phyloP scores from a whole-genome alignment of 2,113 vertebrate species.

The Condylura cristata region DNA sequence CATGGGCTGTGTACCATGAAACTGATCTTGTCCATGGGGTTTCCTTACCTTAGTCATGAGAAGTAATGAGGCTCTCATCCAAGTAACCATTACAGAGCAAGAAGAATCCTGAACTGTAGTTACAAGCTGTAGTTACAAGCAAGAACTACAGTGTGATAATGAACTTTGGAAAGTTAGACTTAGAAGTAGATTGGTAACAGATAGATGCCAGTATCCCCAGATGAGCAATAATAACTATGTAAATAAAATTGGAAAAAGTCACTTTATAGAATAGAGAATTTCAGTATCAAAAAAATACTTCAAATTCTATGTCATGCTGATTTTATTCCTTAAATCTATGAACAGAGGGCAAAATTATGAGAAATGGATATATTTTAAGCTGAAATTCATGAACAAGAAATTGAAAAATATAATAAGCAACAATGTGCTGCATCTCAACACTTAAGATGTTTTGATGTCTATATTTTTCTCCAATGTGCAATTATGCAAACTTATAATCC shows the following conservation, averaged over 20 bases:
- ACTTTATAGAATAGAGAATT: constrained; percentile 23
- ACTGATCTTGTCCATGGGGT: background rate
- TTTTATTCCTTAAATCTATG: constrained; percentile 63
- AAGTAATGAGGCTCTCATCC: background rate
- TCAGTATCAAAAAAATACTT: constrained; percentile 41
- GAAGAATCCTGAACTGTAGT: background rate
- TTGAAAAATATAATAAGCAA: constrained; percentile 54
- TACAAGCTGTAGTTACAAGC: no score
- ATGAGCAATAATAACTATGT: background rate
- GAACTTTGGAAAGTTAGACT: constrained; percentile 8
- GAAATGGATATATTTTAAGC: background rate
- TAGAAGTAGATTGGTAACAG: background rate
- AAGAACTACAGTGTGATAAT: background rate
- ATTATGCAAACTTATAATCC: constrained; percentile 67
- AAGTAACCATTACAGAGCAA: background rate
- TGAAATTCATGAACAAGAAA: constrained; percentile 63
- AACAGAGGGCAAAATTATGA: constrained; percentile 5
- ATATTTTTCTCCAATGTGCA: constrained; percentile 57
- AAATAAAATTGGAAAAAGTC: constrained; percentile 63
- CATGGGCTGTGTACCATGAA: background rate
- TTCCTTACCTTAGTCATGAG: background rate
- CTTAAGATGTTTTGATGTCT: constrained; percentile 50
- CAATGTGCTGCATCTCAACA: constrained; percentile 33
- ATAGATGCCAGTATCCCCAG: background rate
- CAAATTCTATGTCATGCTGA: constrained; percentile 48